Evolutionary conservation across 2,888 invertebrate species (phyloP), one percentile per base, ranked within the genome.

Genomic region (Cosmia pyralina): DNA sequence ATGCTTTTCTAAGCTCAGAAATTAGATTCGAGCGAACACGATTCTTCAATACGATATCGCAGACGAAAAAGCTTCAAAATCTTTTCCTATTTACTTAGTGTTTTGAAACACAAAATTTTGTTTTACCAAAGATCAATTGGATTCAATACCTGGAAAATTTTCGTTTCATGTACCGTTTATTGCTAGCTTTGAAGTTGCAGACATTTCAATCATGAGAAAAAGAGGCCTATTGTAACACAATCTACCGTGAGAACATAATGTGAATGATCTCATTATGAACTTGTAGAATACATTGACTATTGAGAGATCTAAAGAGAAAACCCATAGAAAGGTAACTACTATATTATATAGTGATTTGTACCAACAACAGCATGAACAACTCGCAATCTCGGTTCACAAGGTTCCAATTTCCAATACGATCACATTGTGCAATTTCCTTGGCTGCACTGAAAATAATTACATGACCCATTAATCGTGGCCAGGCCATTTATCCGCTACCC

Each of bases 381-480:
- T 50, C n/a, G 52, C 64, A 64, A 66, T 50, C 19, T 60, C 70
- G 1, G 38, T 71, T 68, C 53, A 69, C 13, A 66, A 68, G 41
- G 41, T 60, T 60, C 58, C 38, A 34, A 50, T 66, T 57, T 57
- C 50, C 28, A 34, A 70, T 59, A n/a, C 46, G 28, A 38, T 62
- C 13, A 62, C 28, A 52, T 75, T 75, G 76, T 75, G 71, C 58
- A 62, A 67, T 74, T 76, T 72, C 48, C 4, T 53, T 70, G 72
- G 68, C 81, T 85, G 85, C 85, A 84, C 81, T 85, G 82, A 79
- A 88, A 88, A 90, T 88, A 89, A 89, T 89, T 89, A 85, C 86
- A 87, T 87, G 88, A 85, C 83, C 92, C 92, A 94, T 94, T 93
- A 92, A 93, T 93, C 90, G 87, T 85, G 87, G 84, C 83, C 87